These are phyloP conservation scores for Oncorhynchus masou DNA, from an alignment of 2,113 vertebrate species.

Conservation along the genomic window DNA sequence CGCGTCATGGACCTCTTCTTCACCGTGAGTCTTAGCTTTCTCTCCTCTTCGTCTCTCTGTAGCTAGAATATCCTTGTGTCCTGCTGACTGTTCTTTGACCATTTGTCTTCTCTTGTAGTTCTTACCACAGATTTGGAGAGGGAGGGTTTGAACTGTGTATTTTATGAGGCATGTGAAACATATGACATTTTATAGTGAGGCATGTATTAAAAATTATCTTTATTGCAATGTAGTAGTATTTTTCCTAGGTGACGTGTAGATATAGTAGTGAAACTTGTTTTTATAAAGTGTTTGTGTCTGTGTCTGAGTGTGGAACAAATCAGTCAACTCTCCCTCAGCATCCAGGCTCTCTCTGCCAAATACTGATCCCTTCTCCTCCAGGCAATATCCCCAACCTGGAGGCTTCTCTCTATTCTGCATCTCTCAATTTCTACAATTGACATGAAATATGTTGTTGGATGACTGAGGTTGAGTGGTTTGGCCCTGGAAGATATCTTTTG, in stretches of 20 bases:
- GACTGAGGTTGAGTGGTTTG: no score
- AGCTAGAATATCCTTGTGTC: neutral
- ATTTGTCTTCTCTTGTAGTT: neutral
- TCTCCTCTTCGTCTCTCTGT: neutral
- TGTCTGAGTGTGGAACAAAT: conserved; percentile 63
- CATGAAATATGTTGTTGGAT: no score
- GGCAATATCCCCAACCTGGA: neutral
- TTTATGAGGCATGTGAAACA: neutral
- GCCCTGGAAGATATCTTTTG: no score
- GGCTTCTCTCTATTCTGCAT: neutral
- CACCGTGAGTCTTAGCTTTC: conserved; percentile 82
- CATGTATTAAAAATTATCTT: no score
- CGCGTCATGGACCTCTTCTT: conserved; percentile 99
- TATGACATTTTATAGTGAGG: no score
- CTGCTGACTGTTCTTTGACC: neutral
- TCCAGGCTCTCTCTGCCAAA: conserved; percentile 23
- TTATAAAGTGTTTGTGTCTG: conserved; percentile 26
- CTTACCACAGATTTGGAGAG: neutral
- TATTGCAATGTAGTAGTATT: neutral
- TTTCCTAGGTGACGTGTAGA: neutral
- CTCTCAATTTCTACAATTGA: no score
- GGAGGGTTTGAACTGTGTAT: conserved; percentile 8
- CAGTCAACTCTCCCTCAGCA: conserved; percentile 54
- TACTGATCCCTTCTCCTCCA: neutral
- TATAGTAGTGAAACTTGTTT: conserved; percentile 46